Evolutionary conservation across 2,113 vertebrate genomes (phyloP).

Genomic region (Tetrax tetrax): DNA sequence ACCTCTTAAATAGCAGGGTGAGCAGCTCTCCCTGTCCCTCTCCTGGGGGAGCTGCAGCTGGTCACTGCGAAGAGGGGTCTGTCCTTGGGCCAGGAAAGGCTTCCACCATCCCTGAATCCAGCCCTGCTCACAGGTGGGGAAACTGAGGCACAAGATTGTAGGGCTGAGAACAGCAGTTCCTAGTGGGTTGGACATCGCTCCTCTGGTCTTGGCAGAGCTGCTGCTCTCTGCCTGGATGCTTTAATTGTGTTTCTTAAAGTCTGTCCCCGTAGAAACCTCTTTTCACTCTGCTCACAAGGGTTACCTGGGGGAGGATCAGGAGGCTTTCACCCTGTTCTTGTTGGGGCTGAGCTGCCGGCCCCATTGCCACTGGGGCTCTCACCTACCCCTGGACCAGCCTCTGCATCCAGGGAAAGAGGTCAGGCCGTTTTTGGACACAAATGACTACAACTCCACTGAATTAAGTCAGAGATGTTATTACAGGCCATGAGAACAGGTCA

Average conservation of each 20-base stretch:
- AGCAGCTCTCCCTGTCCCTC: not conserved
- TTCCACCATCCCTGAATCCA: fast-evolving
- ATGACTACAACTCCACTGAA: not conserved
- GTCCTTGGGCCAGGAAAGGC: not conserved
- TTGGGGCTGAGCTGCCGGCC: not conserved
- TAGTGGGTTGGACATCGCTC: not conserved
- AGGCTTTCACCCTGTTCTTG: not conserved
- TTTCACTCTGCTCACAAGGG: not conserved
- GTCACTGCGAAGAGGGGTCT: not conserved
- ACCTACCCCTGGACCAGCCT: not conserved
- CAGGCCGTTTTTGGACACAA: not conserved
- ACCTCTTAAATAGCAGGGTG: not conserved
- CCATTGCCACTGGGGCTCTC: not conserved
- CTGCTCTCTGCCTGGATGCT: not conserved
- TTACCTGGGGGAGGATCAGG: not conserved
- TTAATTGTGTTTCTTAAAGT: not conserved
- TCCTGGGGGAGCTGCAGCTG: not conserved
- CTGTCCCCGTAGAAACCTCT: not conserved
- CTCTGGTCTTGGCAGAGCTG: not conserved
- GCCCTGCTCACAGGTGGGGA: not conserved
- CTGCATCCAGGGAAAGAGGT: not conserved
- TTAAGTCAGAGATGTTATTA: not conserved
- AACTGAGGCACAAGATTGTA: not conserved
- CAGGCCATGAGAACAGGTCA: not conserved
- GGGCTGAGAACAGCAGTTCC: not conserved